Base-by-base conservation (phyloP, 2,113 vertebrate species). In the Phalacrocorax pelagicus region DNA sequence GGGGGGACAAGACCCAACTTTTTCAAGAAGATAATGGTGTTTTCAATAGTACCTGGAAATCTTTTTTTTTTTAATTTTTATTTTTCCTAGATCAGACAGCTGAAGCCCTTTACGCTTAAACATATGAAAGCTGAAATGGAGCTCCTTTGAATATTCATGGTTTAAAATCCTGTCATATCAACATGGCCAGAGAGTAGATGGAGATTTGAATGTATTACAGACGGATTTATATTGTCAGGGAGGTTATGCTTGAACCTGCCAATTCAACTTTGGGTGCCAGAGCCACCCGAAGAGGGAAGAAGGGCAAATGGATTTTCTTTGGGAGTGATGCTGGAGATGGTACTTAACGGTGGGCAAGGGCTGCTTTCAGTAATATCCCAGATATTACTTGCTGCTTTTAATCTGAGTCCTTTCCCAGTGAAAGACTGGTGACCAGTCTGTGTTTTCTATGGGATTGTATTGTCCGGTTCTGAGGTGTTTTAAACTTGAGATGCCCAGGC, bases 1-100 rank as follows among this genome's bases (percentile, higher is more conserved):
- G 81, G 17, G 38, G 81, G 3, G 1, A 36, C 63, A 86, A 84
- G 80, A 95, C 74, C 26, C 42, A 85, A 24, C 30, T 57, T 90
- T 65, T 70, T 78, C 8, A 79, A 71, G 30, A 32, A 55, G 15
- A 62, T 3, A 62, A 14, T 16, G 2, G 30, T 61, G 14, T 96
- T 90, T 94, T 89, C 80, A 90, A 21, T 73, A 93, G 80, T 70
- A 58, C 23, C 7, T 75, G 57, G 20, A 83, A 46, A 63, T 40
- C 12, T 19, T n/a, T 24, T 9, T 30, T 65, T 63, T 38, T 38
- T 38, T 38, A 9, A 38, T 36, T 5, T 40, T 52, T 30, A 3
- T 40, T 63, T 23, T 16, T 22, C 6, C 42, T 32, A 8, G 4
- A 17, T 83, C 57, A 77, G 30, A 14, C 7, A 58, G 12, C 17